Base-by-base conservation (phyloP, 2,888 invertebrate genomes). In the Hemicrepidius hirtus region DNA sequence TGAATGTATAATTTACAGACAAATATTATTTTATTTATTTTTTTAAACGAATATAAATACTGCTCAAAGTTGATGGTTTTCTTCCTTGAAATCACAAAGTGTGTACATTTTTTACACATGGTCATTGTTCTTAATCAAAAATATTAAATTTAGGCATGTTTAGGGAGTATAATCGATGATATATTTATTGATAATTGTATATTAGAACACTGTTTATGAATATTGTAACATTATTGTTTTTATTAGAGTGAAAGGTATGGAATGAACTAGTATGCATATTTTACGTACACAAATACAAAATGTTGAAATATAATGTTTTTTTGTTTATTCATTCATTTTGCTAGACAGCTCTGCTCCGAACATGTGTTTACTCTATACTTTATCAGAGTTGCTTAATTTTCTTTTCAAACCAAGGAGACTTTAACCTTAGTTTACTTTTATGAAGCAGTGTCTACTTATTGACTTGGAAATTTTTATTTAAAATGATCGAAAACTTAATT, bases 221-320 rank as follows among this genome's bases (percentile, higher is more conserved):
- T 57, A 57, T 57, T 53, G n/a, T 53, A 53, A 18, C 5, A n/a
- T 5, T 20, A 3, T 65, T 66, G 55, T 53, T 28, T 66, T 24
- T 66, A 63, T 63, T 64, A 41, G 66, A 55, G 41, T 53, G 66
- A 66, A 55, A 44, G 66, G 55, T 4, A 16, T 55, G 53, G 21
- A 57, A 66, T 37, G 21, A 24, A 55, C n/a, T 66, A 64, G 64
- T 64, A 50, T 50, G 35, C 37, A 64, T 66, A 66, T 66, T 65
- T 66, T 66, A 66, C 55, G 66, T 66, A 66, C 53, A 66, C 50
- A 55, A n/a, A 55, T 66, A 66, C 28, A 64, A 16, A 66, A 50
- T 64, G 57, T 57, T 57, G 32, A 55, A 53, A 24, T 53, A 53
- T n/a, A n/a, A n/a, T n/a, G n/a, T n/a, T n/a, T n/a, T n/a, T n/a